Evolutionary conservation across 64 coral and sea anemone genomes (phyloP).

Genomic region (Pocillopora verrucosa): DNA sequence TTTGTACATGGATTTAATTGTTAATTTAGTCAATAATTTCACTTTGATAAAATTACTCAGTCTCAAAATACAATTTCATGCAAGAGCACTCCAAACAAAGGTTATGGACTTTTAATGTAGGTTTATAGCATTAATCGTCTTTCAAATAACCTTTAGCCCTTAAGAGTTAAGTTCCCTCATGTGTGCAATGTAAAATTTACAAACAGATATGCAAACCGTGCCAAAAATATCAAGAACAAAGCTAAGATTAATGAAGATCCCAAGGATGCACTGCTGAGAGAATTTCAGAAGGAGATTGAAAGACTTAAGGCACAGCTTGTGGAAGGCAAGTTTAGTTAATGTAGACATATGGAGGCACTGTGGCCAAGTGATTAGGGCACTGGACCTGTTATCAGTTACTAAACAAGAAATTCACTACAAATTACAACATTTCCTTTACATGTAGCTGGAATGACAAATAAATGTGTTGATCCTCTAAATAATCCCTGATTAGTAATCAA

Average conservation of each 20-base stretch:
- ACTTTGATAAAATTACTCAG: no score
- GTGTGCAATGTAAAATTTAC: background rate
- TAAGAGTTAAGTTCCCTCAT: background rate
- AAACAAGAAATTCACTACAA: no score
- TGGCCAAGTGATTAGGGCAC: background rate
- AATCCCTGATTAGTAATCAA: no score
- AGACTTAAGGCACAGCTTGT: constrained; percentile 82
- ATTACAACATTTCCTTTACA: no score
- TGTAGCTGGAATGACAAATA: no score
- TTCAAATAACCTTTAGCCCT: background rate
- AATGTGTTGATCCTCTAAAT: no score
- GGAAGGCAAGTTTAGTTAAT: constrained; percentile 40
- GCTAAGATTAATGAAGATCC: constrained; percentile 99
- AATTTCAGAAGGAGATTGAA: constrained; percentile 98
- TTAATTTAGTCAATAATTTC: no score
- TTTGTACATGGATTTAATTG: no score
- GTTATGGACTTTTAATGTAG: no score
- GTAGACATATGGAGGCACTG: background rate
- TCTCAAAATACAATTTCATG: no score
- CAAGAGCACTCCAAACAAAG: no score
- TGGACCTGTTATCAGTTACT: background rate
- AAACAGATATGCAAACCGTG: constrained; percentile 88
- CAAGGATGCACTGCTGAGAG: constrained; percentile 98
- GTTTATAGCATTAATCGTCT: background rate
- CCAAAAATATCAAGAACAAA: constrained; percentile 99